Percentiles rank a stretch among this genome's conserved stretches.
Evolutionary conservation across 2,888 invertebrate species (phyloP).

Genomic region (Euproctis similis): DNA sequence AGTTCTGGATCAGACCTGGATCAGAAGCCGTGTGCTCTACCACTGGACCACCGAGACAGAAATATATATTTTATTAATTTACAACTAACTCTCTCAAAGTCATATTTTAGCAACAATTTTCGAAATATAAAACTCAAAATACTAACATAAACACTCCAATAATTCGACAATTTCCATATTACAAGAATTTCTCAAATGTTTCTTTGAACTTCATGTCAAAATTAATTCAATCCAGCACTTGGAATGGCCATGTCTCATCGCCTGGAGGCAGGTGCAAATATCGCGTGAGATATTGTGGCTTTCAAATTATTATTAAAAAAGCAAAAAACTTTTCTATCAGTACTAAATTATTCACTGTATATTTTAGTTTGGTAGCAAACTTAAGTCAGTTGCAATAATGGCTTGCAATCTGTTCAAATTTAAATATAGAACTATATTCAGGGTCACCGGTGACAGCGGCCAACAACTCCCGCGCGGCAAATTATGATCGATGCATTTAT

Average conservation of each 20-base stretch:
- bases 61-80: no score
- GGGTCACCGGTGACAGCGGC: constrained; percentile 56
- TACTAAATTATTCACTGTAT: no score
- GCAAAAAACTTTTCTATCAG: no score
- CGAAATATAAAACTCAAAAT: no score
- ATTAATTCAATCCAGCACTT: constrained; percentile 19
- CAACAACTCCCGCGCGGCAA: constrained; percentile 54
- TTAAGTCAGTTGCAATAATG: constrained; percentile 24
- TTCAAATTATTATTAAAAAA: constrained; percentile 28
- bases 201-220: constrained; percentile 14
- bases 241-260: constrained; percentile 13
- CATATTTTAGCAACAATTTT: no score
- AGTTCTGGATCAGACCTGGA: no score
- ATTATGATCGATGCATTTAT: no score
- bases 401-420: constrained; percentile 36
- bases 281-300: constrained; percentile 52
- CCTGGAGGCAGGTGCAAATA: constrained; percentile 38
- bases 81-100: no score
- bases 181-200: constrained; percentile 15
- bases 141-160: no score
- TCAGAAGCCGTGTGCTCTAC: no score
- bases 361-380: constrained; percentile 6
- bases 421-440: constrained; percentile 60
- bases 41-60: no score
- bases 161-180: constrained; percentile 17